Evolutionary conservation across 2,797 vertebrate genomes (phyloP).

Genomic region (Sebastes variabilis): DNA sequence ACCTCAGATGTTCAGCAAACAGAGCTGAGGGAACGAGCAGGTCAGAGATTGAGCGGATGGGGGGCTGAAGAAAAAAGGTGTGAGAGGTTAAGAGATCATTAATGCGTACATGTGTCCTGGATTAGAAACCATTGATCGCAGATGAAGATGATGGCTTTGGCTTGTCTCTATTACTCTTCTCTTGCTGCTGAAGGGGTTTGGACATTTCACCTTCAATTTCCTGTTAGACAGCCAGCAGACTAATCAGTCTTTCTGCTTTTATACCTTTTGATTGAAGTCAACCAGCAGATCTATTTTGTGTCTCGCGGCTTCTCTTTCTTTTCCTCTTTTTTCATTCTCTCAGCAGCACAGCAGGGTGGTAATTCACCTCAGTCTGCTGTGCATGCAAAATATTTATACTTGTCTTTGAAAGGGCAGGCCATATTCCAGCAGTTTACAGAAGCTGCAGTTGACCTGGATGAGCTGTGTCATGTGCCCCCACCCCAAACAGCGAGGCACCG

Average conservation of each 20-base stretch:
- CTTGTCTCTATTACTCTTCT: constrained; percentile 63
- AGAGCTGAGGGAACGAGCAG: neutral
- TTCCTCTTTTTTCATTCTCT: neutral
- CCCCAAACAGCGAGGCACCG: neutral
- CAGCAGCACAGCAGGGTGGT: neutral
- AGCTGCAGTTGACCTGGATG: neutral
- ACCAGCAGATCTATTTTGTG: neutral
- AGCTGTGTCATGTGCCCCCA: neutral
- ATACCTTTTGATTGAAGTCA: neutral
- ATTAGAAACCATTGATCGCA: constrained; percentile 67
- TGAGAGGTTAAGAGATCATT: constrained; percentile 59
- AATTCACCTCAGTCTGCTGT: neutral
- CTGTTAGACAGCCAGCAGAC: neutral
- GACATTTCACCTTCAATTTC: constrained; percentile 47
- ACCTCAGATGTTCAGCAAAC: constrained; percentile 15
- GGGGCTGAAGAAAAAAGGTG: neutral
- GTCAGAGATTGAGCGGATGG: constrained; percentile 22
- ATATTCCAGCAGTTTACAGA: neutral
- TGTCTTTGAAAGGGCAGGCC: neutral
- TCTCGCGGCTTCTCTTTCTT: neutral
- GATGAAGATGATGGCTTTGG: constrained; percentile 57
- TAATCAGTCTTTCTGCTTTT: constrained; percentile 18
- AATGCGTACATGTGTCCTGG: constrained; percentile 63
- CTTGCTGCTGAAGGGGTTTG: constrained; percentile 1
- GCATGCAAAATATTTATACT: neutral